Evolutionary conservation across 2,888 invertebrate species (phyloP), one percentile per base, ranked within the genome.

Genomic region (Rhamphomyia laevipes): DNA sequence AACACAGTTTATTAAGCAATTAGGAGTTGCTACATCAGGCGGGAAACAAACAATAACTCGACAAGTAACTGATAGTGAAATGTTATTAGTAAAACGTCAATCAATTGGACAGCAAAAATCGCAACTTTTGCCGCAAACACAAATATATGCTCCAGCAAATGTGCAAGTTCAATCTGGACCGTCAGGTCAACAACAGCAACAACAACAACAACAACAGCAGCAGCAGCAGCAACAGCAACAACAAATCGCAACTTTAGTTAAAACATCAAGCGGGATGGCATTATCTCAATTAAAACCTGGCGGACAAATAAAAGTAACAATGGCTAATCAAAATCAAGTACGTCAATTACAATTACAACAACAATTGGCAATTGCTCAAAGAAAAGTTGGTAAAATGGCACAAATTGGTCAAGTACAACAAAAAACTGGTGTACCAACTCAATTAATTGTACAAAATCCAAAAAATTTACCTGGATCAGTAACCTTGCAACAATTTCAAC

Each of bases 401-500:
- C 79, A 81, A 55, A 61, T 68, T 51, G 65, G 66, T 3, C 58
- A 47, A 41, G 54, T 58, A 0, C 61, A 61, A 17, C 55, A 53
- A 23, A 55, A 55, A 47, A 48, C 53, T 2, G 77, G 77, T 6
- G 78, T 78, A 21, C 77, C 82, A 12, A 77, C 83, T 0, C 84
- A 84, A 58, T 70, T 87, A 51, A 81, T 88, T 46, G 84, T 88
- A 4, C 82, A 82, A 58, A 77, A 79, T 45, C 77, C 78, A 3
- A 72, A 71, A 52, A 59, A 66, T 7, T 49, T 70, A 41, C 75
- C 80, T 0, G 74, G 78, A 1, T 77, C 80, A 0, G 78, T 84
- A 65, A 83, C 82, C 0, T 78, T 85, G 51, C 84, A 85, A 57
- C 85, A 85, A 61, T 76, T 86, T 41, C 84, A 84, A 53, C 84